These are phyloP conservation scores for Agrilus biguttatus DNA, from an alignment of 2,888 invertebrate species.

Conservation along the genomic window DNA sequence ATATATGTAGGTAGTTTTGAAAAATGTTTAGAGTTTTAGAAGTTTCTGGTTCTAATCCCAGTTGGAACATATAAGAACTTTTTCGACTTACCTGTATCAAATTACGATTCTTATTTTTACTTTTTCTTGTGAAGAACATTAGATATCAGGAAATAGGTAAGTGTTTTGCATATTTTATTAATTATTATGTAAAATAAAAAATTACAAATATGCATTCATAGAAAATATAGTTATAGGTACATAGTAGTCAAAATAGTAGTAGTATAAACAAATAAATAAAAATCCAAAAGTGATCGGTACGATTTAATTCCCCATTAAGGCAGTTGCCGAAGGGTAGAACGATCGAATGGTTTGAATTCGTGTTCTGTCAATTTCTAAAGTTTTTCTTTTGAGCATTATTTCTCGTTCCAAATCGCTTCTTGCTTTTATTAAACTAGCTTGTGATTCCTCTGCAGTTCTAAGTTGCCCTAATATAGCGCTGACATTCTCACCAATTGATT, in stretches of 20 bases:
- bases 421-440: slow-evolving; percentile 39
- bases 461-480: slow-evolving; percentile 51
- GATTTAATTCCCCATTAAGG: slow-evolving; percentile 41
- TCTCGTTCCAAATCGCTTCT: slow-evolving; percentile 49
- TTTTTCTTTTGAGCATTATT: slow-evolving; percentile 55
- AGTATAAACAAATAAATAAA: not conserved
- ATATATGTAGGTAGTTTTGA: too few species aligned
- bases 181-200: too few species aligned
- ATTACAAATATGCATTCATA: too few species aligned
- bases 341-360: slow-evolving; percentile 50
- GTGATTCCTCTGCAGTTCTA: slow-evolving; percentile 45
- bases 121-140: too few species aligned
- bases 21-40: too few species aligned
- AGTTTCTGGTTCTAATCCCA: too few species aligned
- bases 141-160: too few species aligned
- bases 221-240: not conserved
- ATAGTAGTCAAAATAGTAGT: too few species aligned
- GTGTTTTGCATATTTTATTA: too few species aligned
- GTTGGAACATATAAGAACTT: too few species aligned
- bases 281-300: not conserved
- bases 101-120: too few species aligned
- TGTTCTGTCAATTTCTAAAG: slow-evolving; percentile 52
- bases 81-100: too few species aligned
- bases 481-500: slow-evolving; percentile 52
- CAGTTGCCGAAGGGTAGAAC: slow-evolving; percentile 54